Conservation (phyloP, 1,140 invertebrate genomes). For the Brachionus koreanus region DNA sequence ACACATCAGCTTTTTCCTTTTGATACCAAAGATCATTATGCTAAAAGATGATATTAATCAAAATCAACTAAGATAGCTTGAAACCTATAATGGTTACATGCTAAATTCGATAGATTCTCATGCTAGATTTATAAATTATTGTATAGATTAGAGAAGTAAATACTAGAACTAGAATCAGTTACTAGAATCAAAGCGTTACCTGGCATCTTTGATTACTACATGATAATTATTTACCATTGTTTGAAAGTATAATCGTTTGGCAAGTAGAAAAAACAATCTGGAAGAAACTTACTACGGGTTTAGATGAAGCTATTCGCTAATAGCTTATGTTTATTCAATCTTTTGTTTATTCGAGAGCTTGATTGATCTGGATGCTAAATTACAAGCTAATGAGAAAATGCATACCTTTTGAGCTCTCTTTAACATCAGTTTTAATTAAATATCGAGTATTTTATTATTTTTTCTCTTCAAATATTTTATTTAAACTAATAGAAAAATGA, state of each 20-base stretch:
- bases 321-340: neutral
- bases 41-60: neutral
- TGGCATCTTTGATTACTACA: neutral
- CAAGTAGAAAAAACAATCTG: conserved; percentile 1
- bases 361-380: conserved; percentile 19
- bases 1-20: neutral
- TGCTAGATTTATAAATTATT: neutral
- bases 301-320: neutral
- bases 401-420: neutral
- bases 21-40: conserved; percentile 4
- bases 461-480: neutral
- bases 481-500: neutral
- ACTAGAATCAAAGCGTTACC: neutral
- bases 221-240: conserved; percentile 34
- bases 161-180: neutral
- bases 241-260: neutral
- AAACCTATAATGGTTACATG: neutral
- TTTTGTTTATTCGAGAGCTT: neutral
- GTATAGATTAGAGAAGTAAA: neutral
- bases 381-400: neutral
- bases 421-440: neutral
- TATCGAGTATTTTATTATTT: neutral
- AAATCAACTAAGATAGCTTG: neutral
- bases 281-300: neutral
- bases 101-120: neutral